These are phyloP conservation scores for Salpingus planirostris DNA, from an alignment of 2,888 invertebrate species.

Conservation along the genomic window DNA sequence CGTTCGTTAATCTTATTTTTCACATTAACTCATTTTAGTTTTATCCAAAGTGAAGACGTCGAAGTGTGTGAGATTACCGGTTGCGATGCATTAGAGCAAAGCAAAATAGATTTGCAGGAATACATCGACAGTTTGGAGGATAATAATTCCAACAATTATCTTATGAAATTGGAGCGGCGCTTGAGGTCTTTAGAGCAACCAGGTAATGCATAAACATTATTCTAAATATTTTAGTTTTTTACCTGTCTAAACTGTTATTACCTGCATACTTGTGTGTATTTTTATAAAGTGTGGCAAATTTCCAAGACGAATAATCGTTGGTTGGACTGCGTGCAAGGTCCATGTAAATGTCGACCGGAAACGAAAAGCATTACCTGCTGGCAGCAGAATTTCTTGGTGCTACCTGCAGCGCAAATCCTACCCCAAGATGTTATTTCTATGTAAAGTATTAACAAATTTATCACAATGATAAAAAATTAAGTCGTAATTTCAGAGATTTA, in stretches of 20 bases:
- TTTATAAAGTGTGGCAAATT: conserved; percentile 55
- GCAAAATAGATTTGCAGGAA: conserved; percentile 26
- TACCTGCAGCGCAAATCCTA: conserved; percentile 53
- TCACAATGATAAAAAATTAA: background rate
- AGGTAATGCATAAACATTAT: conserved; percentile 40
- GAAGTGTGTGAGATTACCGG: conserved; percentile 45
- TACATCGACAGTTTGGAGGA: conserved; percentile 27
- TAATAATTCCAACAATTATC: conserved; percentile 35
- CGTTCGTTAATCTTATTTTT: too few species aligned
- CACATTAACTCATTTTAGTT: too few species aligned
- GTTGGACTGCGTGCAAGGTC: conserved; percentile 53
- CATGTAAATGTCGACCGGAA: conserved; percentile 57
- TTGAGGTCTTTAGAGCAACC: conserved; percentile 62
- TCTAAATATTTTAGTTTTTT: too few species aligned
- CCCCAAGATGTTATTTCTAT: conserved; percentile 56
- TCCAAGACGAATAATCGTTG: conserved; percentile 50
- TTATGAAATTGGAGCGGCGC: conserved; percentile 53
- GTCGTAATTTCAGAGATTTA: conserved; percentile 51
- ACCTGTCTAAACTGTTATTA: too few species aligned
- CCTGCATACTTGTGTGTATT: conserved; percentile 1
- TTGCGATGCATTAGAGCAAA: conserved; percentile 47
- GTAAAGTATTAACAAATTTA: conserved; percentile 43
- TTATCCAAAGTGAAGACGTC: too few species aligned
- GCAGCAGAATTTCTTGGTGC: conserved; percentile 51
- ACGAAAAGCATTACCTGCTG: conserved; percentile 60